Percentiles rank a stretch among this genome's conserved stretches.
phyloP scores from a whole-genome alignment of 2,888 invertebrate species.

The Aspidiotus rigidus region DNA sequence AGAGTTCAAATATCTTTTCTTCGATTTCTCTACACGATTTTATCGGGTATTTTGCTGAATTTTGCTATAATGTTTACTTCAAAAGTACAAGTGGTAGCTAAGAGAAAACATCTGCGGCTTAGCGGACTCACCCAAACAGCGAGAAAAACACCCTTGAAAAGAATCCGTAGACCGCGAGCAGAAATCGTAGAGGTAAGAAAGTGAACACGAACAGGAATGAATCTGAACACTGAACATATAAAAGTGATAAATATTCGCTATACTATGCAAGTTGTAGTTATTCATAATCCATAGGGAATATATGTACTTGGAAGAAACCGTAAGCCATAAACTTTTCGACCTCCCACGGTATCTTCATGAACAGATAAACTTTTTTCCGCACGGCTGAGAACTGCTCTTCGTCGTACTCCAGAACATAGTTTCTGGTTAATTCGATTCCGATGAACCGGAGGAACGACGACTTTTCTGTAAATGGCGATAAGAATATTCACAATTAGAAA shows the following conservation, averaged over 20 bases:
- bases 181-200: slow-evolving; percentile 85
- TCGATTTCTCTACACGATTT: too few species aligned
- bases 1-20: too few species aligned
- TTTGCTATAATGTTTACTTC: too few species aligned
- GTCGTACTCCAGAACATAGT: slow-evolving; percentile 89
- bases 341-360: slow-evolving; percentile 89
- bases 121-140: slow-evolving; percentile 57
- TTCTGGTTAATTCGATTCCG: slow-evolving; percentile 77
- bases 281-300: too few species aligned
- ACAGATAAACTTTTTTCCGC: slow-evolving; percentile 91
- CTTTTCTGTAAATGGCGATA: slow-evolving; percentile 14
- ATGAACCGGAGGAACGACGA: slow-evolving; percentile 53
- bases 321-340: slow-evolving; percentile 86
- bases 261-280: too few species aligned
- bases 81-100: too few species aligned
- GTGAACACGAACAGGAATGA: slow-evolving; percentile 96
- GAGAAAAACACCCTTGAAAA: slow-evolving; percentile 61
- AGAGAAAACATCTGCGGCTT: background rate
- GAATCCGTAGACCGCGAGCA: slow-evolving; percentile 75
- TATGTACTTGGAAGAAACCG: slow-evolving; percentile 69
- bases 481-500: background rate
- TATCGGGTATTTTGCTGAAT: too few species aligned
- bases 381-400: slow-evolving; percentile 89
- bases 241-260: background rate
- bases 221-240: slow-evolving; percentile 68